Evolutionary conservation across 2,888 invertebrate species (phyloP), one percentile per base, ranked within the genome.

Genomic region (Ochropleura leucogaster): DNA sequence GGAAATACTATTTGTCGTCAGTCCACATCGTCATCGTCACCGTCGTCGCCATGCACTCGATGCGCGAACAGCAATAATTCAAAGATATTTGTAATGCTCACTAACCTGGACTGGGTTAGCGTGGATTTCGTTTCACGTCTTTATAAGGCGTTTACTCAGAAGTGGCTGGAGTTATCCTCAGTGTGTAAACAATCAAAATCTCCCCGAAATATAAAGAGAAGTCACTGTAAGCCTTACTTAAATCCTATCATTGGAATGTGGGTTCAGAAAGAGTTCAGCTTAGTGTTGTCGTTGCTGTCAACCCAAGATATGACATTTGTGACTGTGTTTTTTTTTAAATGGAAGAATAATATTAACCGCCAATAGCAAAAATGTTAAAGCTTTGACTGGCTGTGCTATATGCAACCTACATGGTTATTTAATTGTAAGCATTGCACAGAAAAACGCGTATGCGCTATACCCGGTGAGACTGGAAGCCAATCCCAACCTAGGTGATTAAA

Each of bases 211-310:
- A 72, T 7, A 49, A 44, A n/a, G 9, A 53, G 3, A 40, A 9
- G n/a, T 7, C n/a, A 8, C 14, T 68, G 46, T 30, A 44, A 55
- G 16, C 14, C 18, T 10, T 62, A 10, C 16, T n/a, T 44, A 62
- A 7, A 55, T 72, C 3, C 5, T 10, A 30, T 70, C 30, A 14
- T 14, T 44, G 49, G 12, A 30, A n/a, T 6, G 12, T 44, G 9
- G 30, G 5, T 40, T 44, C 65, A 42, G 12, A 76, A 12, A 12
- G 47, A 57, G 5, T 30, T 77, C 42, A 62, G 4, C 16, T 74
- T 77, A 16, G 30, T 49, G 49, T 49, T 51, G n/a, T 44, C 12
- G 42, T 42, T 57, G 30, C 44, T 74, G 68, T 77, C 74, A 74
- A 47, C 30, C 0, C 7, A 18, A 16, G 2, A 18, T 18, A 5